Base-by-base conservation (phyloP, 2,888 invertebrate species). In the Callosobruchus maculatus region DNA sequence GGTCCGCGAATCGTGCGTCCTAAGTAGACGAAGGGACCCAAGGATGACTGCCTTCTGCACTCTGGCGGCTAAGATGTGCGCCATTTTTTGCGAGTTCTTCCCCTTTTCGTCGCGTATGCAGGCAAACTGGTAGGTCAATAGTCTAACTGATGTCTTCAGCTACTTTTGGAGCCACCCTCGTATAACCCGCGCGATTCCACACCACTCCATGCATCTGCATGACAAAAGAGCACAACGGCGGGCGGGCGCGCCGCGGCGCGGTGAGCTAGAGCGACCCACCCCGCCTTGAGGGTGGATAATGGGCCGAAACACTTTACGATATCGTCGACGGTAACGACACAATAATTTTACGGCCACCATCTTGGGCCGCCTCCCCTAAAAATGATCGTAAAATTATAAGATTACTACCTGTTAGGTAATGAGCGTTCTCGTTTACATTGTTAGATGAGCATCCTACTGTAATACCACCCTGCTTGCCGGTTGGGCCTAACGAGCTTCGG, bases 251-350 rank as follows among this genome's bases (percentile, higher is more conserved):
- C n/a, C n/a, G n/a, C n/a, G n/a, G n/a, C n/a, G n/a, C 49, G 1
- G 49, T 49, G 49, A 49, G 18, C 7, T 49, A 49, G 49, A 78
- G 78, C 77, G 81, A 80, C 81, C 81, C 81, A 81, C 80, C 78
- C 77, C 49, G 49, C 49, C 49, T 49, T 49, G 79, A 81, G 81
- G 80, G 78, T 77, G 78, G 78, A 78, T 84, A 84, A 83, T 83
- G 83, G 80, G 78, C 81, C 79, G 80, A 83, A 83, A 83, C 84
- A 84, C 83, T 84, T 84, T 83, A 84, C 82, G 82, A 83, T 81
- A 83, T 82, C 82, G 80, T 49, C 82, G 80, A 78, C 77, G 72
- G 77, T 83, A 83, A 84, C 82, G 83, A 83, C 79, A 78, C 80
- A 82, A 83, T 83, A 83, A 84, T 80, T 83, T 82, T 80, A 72